Conservation (phyloP, 2,888 invertebrate genomes). For the Seira musarum region DNA sequence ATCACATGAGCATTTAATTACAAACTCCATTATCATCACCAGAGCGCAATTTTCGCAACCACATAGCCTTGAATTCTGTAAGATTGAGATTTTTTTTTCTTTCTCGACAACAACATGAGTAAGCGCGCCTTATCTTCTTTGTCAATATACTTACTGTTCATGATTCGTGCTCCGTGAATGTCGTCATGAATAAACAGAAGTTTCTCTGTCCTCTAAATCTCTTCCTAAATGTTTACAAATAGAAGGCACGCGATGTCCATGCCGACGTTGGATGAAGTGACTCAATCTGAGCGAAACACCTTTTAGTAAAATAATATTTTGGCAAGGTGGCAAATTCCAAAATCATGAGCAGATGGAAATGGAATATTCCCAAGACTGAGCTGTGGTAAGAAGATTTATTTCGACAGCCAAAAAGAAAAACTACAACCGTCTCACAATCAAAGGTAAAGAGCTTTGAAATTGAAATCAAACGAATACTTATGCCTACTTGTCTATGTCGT, state of each 20-base stretch:
- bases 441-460: neutral
- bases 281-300: neutral
- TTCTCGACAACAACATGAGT: no score
- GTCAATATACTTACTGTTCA: neutral
- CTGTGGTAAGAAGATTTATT: neutral
- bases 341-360: neutral
- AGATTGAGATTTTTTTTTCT: no score
- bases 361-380: neutral
- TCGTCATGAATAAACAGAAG: neutral
- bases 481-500: neutral
- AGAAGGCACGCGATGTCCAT: neutral
- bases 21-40: neutral
- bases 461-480: neutral
- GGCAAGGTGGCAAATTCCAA: neutral
- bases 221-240: neutral
- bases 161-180: neutral
- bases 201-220: neutral
- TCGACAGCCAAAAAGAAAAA: neutral
- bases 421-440: no score
- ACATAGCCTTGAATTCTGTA: no score
- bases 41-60: neutral
- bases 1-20: neutral
- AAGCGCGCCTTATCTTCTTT: neutral
- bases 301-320: neutral
- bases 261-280: neutral